Evolutionary conservation across 2,797 vertebrate genomes (phyloP).

Genomic region (Buphagus erythrorhynchus): DNA sequence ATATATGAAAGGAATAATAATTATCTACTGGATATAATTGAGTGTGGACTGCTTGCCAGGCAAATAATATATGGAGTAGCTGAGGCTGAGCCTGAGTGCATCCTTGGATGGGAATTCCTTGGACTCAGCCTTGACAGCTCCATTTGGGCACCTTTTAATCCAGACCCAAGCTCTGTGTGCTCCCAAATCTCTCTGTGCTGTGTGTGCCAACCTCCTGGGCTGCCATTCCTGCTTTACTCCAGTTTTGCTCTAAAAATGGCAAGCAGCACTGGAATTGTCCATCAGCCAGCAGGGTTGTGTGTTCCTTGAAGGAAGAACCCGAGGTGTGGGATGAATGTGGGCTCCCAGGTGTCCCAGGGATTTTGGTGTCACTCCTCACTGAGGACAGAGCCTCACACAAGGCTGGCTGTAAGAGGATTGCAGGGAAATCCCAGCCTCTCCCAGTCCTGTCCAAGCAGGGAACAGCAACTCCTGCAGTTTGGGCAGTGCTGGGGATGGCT

Average conservation of each 20-base stretch:
- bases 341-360: background rate
- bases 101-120: background rate
- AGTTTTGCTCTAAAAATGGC: background rate
- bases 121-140: background rate
- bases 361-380: background rate
- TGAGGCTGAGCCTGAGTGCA: background rate
- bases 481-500: background rate
- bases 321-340: fast-evolving
- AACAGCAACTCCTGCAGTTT: background rate
- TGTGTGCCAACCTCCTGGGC: background rate
- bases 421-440: background rate
- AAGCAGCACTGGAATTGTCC: background rate
- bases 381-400: fast-evolving
- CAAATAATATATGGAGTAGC: background rate
- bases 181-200: background rate
- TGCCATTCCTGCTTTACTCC: background rate
- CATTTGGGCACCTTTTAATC: background rate
- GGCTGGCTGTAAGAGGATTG: background rate
- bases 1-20: background rate
- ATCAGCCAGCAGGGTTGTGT: background rate
- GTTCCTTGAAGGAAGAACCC: background rate
- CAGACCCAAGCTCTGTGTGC: background rate
- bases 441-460: background rate
- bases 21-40: background rate
- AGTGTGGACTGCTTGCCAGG: background rate